Conservation (phyloP, 2,797 vertebrate genomes). For the Xenops minutus region DNA sequence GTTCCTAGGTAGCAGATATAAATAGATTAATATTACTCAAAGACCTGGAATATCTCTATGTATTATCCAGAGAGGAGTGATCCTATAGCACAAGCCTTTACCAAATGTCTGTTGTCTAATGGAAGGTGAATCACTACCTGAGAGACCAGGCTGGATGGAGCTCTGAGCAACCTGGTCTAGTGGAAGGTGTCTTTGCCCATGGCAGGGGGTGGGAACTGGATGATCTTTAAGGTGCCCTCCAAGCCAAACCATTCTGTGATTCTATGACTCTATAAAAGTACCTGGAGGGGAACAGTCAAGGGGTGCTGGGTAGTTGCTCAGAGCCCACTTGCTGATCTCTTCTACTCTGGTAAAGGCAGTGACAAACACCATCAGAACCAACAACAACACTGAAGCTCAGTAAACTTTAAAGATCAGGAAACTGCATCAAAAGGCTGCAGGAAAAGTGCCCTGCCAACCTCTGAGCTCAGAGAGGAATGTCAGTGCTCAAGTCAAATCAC, state of each 20-base stretch:
- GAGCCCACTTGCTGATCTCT: background rate
- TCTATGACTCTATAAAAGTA: background rate
- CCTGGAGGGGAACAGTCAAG: background rate
- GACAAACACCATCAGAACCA: background rate
- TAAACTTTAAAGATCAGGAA: background rate
- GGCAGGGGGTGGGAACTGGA: background rate
- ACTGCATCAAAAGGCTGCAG: background rate
- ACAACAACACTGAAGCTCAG: background rate
- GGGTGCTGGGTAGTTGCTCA: background rate
- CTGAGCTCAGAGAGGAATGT: background rate
- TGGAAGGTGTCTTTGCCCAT: background rate
- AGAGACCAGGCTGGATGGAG: background rate
- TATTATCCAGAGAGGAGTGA: background rate
- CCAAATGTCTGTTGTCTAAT: background rate
- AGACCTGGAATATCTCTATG: background rate
- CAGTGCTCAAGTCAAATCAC: background rate
- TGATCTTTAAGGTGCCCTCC: background rate
- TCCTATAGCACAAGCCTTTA: background rate
- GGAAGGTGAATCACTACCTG: background rate
- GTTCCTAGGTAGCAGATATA: constrained; percentile 28
- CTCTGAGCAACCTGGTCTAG: background rate
- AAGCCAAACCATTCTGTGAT: background rate
- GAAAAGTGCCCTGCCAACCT: background rate
- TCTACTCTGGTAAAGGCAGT: background rate
- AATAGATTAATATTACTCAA: constrained; percentile 33